A percentile compares a stretch with the other conserved stretches of the same genome.
Conservation (phyloP, 2,113 vertebrate genomes). For the Laterallus jamaicensis region DNA sequence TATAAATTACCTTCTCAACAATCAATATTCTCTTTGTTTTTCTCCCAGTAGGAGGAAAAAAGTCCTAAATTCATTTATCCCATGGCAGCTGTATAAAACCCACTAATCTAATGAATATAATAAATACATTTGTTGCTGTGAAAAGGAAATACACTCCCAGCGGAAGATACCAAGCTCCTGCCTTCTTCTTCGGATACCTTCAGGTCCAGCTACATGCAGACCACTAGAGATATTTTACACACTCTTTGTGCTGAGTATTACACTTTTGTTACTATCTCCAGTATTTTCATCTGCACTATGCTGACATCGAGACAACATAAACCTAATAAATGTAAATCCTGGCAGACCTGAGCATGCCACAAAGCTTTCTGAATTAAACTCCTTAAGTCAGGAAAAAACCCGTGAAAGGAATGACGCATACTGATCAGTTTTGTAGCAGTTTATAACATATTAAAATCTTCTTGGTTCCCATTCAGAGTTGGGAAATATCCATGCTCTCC, state of each 20-base stretch:
- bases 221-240: not conserved
- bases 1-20: not conserved
- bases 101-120: not conserved
- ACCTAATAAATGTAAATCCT: not conserved
- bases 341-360: not conserved
- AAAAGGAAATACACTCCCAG: not conserved
- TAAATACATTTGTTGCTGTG: not conserved
- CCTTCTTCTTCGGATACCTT: not conserved
- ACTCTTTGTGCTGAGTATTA: not conserved
- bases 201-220: not conserved
- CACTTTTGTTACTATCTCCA: not conserved
- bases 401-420: not conserved
- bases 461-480: not conserved
- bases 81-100: not conserved
- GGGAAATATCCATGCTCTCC: not conserved
- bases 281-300: not conserved
- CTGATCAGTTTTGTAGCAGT: accelerated
- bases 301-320: not conserved
- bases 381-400: not conserved
- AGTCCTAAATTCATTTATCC: not conserved
- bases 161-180: not conserved
- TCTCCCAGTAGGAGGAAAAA: not conserved
- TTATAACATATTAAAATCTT: not conserved
- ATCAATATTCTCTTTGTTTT: not conserved
- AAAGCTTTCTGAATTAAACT: not conserved